Conservation (phyloP, 2,797 vertebrate genomes). For the Siniperca scherzeri region DNA sequence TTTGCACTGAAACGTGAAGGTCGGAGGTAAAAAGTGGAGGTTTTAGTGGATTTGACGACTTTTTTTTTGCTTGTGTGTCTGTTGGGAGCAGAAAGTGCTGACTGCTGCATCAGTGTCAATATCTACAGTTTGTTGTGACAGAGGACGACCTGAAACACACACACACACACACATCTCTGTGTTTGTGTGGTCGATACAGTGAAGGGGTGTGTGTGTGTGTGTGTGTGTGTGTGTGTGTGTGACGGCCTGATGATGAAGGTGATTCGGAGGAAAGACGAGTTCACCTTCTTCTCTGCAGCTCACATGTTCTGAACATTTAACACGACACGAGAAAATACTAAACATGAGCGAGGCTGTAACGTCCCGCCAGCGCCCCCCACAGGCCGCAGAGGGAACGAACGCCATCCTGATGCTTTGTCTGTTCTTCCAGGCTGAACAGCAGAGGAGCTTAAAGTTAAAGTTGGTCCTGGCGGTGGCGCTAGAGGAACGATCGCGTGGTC, state of each 20-base stretch:
- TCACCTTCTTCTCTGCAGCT: conserved; percentile 29
- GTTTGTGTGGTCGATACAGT: neutral
- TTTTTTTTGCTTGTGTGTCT: neutral
- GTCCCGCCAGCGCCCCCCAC: neutral
- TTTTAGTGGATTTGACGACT: neutral
- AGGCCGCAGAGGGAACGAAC: neutral
- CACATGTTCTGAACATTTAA: neutral
- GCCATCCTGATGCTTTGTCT: no score
- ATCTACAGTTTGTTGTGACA: neutral
- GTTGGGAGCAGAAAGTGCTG: conserved; percentile 22
- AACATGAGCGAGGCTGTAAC: no score
- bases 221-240: conserved; percentile 11
- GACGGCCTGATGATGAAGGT: conserved; percentile 14
- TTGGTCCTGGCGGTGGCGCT: no score
- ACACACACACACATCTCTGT: conserved; percentile 7
- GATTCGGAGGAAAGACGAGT: conserved; percentile 9
- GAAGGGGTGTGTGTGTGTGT: neutral
- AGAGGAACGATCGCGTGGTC: no score
- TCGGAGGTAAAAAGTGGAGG: neutral
- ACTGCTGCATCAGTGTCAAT: conserved; percentile 5
- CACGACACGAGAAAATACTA: neutral
- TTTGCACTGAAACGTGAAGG: no score
- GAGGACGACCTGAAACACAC: conserved; percentile 7
- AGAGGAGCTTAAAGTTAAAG: no score
- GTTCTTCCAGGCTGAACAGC: no score